Evolutionary conservation across 1,140 invertebrate species (phyloP).

Genomic region (Drosophila lacteicornis): DNA sequence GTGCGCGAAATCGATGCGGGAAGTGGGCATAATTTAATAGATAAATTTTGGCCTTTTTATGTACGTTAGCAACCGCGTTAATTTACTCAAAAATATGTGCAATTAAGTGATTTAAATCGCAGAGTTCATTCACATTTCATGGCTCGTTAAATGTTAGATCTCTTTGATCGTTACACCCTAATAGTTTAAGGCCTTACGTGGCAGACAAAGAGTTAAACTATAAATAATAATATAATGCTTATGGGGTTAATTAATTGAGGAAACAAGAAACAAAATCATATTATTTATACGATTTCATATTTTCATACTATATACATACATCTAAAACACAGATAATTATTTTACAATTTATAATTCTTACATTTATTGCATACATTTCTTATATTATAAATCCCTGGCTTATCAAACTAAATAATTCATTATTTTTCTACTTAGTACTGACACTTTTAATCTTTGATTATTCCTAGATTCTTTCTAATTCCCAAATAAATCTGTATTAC

Average conservation of each 20-base stretch:
- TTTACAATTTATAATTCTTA: too few species aligned
- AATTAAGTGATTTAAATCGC: background rate
- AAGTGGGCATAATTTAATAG: constrained; percentile 17
- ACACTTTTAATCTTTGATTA: too few species aligned
- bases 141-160: background rate
- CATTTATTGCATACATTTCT: too few species aligned
- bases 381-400: too few species aligned
- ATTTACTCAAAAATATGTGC: background rate
- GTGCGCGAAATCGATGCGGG: constrained; percentile 13
- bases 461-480: too few species aligned
- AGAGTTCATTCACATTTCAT: constrained; percentile 23
- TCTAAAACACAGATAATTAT: too few species aligned
- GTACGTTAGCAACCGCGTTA: background rate
- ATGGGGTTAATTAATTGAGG: background rate
- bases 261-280: background rate
- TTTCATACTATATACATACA: too few species aligned
- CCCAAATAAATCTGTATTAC: too few species aligned
- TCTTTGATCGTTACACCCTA: constrained; percentile 8
- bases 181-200: constrained; percentile 3
- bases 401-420: too few species aligned
- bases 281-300: background rate
- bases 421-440: too few species aligned
- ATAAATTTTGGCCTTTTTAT: constrained; percentile 3
- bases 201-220: background rate
- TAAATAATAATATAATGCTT: background rate